Evolutionary conservation across 2,888 invertebrate genomes (phyloP), one percentile per base, ranked within the genome.

Genomic region (Auanema sp.): DNA sequence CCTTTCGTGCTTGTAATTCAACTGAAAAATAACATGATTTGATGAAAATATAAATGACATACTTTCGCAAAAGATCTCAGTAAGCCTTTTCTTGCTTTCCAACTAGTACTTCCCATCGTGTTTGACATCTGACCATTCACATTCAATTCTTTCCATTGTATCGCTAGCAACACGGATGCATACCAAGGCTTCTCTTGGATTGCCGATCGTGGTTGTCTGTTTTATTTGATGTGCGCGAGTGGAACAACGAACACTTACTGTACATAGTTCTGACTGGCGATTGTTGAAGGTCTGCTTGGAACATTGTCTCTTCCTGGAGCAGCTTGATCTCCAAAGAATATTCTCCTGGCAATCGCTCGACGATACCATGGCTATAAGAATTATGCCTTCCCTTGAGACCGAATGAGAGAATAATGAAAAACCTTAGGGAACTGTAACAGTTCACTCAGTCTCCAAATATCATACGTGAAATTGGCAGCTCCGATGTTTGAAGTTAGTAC

Each of bases 91-190:
- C 71, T 68, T 6, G 78, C 75, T 41, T 71, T 68, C 87, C 85
- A 91, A 89, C 89, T 89, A 64, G 96, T 95, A 84, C 95, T 95
- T 14, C 98, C 97, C 94, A 98, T 97, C 0, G 97, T 95, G 84
- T 97, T 97, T 49, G 96, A 95, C 94, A 98, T 98, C 85, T 97
- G 97, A 91, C 97, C 96, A 84, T 71, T 67, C 11, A 97, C 92
- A 85, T 95, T 95, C 58, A 98, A 88, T 79, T 92, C 90, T 52
- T 94, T 93, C 85, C 97, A 93, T 87, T 96, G 95, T 49, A 97
- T 91, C 0, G 93, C 93, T 86, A 96, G 94, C 62, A 97, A 87
- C 8, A 64, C 64, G n/a, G 64, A 60, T 8, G 64, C 64, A 2
- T n/a, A 42, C 64, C 64, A 64, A 6, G 64, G 64, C 55, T 64